Evolutionary conservation across 2,113 vertebrate species (phyloP), one percentile per base, ranked within the genome.

Genomic region (Chamaetylas fuelleborni): DNA sequence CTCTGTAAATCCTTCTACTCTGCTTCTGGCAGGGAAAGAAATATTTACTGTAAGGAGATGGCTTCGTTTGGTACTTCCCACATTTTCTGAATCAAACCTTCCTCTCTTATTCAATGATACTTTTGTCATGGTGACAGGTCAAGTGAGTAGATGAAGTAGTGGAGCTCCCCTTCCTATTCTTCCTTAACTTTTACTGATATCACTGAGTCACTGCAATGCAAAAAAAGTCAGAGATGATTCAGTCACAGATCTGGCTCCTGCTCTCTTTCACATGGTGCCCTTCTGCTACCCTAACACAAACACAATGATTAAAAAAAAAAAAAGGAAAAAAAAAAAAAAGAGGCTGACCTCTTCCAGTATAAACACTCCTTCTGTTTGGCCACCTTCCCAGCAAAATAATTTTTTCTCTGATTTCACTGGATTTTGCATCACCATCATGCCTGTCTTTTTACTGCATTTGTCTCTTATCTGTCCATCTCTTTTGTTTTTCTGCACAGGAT

Each of bases 361-460:
- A 96, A 94, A 95, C 50, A 76, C 24, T 90, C 54, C 53, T 85
- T 28, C 81, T 92, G 86, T 76, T 88, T 95, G 81, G 87, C 71
- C 61, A 54, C n/a, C 34, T 85, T 92, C 86, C 86, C 70, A 34
- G 65, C 28, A 84, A 87, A 96, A 91, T 70, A 60, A 42, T 47
- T 73, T 62, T 38, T 89, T 33, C 43, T 81, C 77, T 9, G n/a
- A 86, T 69, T 92, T 76, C 72, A 72, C 42, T 31, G 29, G 72
- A 76, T 54, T 50, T 83, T 90, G 57, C 56, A 88, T 45, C 67
- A 77, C 64, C 51, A 48, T 43, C 61, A 22, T 4, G 6, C 29
- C 5, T 56, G 45, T 33, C 80, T 90, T 93, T 77, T 77, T 84
- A 81, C 38, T 60, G 29, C 53, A 66, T 61, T 57, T 72, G 36